Percentiles rank a stretch among this genome's conserved stretches.
These are phyloP conservation scores for Equus przewalskii DNA, from an alignment of 2,113 vertebrate species.

Conservation along the genomic window DNA sequence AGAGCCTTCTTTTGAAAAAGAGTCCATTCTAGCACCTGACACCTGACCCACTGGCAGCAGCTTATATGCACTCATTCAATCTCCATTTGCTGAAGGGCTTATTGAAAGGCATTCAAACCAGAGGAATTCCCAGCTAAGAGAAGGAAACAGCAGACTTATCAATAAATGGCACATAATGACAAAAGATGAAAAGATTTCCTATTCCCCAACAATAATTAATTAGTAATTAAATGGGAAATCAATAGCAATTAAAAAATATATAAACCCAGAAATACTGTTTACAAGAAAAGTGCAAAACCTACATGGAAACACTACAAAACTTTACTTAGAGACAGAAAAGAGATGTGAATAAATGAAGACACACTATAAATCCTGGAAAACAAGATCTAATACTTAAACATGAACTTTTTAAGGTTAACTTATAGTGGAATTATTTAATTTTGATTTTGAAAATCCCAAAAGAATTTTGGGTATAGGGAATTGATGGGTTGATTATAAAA, in stretches of 20 bases:
- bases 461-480: background rate
- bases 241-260: constrained; percentile 16
- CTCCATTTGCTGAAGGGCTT: constrained; percentile 14
- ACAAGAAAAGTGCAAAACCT: background rate
- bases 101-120: constrained; percentile 41
- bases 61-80: background rate
- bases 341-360: constrained; percentile 43
- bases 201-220: background rate
- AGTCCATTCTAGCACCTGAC: constrained; percentile 57
- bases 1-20: constrained; percentile 63
- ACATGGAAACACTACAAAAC: constrained; percentile 46
- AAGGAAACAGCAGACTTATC: constrained; percentile 31
- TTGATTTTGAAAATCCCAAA: constrained; percentile 56
- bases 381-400: background rate
- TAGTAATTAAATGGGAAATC: background rate
- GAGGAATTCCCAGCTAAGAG: constrained; percentile 32
- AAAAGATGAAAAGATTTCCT: background rate
- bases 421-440: constrained; percentile 26
- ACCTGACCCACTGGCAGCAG: background rate
- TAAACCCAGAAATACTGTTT: constrained; percentile 29
- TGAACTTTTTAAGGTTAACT: background rate
- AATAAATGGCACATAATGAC: background rate
- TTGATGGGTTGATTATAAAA: background rate
- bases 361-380: background rate
- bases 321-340: constrained; percentile 53